Base-by-base conservation (phyloP, 2,888 invertebrate species). In the Lasioglossum vierecki region DNA sequence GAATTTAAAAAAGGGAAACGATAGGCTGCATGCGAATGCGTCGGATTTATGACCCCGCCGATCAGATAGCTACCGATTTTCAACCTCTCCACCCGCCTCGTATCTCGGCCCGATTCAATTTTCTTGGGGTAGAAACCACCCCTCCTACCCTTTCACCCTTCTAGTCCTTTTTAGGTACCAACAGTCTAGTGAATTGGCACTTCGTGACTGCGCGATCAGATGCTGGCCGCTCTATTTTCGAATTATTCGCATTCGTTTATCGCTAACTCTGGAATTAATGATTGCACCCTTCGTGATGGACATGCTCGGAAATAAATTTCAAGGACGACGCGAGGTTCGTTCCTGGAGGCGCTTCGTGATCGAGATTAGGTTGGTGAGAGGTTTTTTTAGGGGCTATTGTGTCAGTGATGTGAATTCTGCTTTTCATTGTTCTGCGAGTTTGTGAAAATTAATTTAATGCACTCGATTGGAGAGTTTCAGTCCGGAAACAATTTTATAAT, bases 1-100 rank as follows among this genome's bases (percentile, higher is more conserved):
- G 86, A 78, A 82, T 79, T 86, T 81, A 72, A 81, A 66, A 80
- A 66, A 85, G 80, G 41, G 44, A 41, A 68, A 35, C 80, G 73
- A 35, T 66, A 49, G 63, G 26, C 63, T 0, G 77, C 77, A 81
- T 57, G 75, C 46, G 72, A 86, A 86, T 68, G 76, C 57, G 35
- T 2, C 70, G 35, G 60, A 80, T 80, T 85, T 85, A 80, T 68
- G 57, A 44, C 8, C n/a, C 35, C 15, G 2, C 30, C 81, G 80
- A 85, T 85, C 41, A 60, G 76, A 76, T 49, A 22, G 53, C 53
- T 22, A 1, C 1, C 53, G 85, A 86, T 86, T 76, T 71, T 44
- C 39, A 18, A 46, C 18, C 44, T 41, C 60, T 46, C 66, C 15
- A 6, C 66, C 35, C 6, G 35, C 26, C 22, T 2, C 26, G 30